Conservation (phyloP, 2,888 invertebrate genomes). For the Microdon myrmicae region DNA sequence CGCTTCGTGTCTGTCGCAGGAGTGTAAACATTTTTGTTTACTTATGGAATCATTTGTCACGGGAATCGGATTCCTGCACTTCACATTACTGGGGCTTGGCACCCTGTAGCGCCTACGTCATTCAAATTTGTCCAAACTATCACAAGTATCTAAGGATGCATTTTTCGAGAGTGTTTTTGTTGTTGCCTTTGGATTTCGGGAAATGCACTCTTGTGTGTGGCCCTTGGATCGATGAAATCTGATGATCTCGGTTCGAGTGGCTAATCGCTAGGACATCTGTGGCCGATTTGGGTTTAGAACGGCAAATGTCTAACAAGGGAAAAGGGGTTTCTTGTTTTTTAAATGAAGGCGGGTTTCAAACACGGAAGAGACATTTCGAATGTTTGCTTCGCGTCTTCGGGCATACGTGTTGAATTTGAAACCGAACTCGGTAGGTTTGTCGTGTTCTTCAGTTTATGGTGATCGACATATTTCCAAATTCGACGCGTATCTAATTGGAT, state of each 20-base stretch:
- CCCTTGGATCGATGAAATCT: conserved; percentile 41
- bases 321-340: too few species aligned
- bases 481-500: too few species aligned
- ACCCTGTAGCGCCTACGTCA: conserved; percentile 52
- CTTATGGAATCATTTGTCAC: conserved; percentile 56
- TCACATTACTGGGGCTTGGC: conserved; percentile 40
- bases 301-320: too few species aligned
- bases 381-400: too few species aligned
- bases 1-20: conserved; percentile 42
- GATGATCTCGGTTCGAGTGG: conserved; percentile 38
- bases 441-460: too few species aligned
- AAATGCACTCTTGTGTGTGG: conserved; percentile 42
- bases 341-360: too few species aligned
- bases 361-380: too few species aligned
- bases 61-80: conserved; percentile 48
- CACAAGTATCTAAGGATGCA: conserved; percentile 37
- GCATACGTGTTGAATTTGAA: too few species aligned
- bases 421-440: too few species aligned
- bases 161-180: conserved; percentile 18
- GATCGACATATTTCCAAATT: too few species aligned
- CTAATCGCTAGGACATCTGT: conserved; percentile 35
- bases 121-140: conserved; percentile 33
- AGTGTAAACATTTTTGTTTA: conserved; percentile 59
- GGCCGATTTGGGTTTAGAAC: too few species aligned
- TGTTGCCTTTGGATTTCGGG: conserved; percentile 6